phyloP scores from a whole-genome alignment of 2,113 vertebrate species.

The Bubo blakistoni region DNA sequence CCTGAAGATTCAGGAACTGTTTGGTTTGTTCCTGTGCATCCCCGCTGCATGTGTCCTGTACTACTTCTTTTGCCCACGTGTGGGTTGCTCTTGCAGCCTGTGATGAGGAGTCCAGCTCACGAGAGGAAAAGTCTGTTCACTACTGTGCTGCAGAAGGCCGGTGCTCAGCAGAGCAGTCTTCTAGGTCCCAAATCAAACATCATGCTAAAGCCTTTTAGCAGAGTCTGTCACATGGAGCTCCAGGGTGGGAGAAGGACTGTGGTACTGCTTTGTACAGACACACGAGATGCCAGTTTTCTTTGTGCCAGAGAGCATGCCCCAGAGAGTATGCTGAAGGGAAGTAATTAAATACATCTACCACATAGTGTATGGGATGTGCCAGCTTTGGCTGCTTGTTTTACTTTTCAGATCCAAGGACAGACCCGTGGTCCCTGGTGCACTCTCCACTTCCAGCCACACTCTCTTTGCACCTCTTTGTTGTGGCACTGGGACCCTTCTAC shows the following conservation, averaged over 20 bases:
- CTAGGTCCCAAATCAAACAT: neutral
- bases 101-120: neutral
- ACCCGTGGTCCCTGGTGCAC: constrained; percentile 70
- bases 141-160: neutral
- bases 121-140: neutral
- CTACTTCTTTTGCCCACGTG: fast-evolving
- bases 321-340: neutral
- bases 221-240: neutral
- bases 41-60: neutral
- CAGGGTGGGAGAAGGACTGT: neutral
- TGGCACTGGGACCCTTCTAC: constrained; percentile 65
- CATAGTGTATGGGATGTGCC: neutral
- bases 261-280: neutral
- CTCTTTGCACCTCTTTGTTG: constrained; percentile 66
- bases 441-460: constrained; percentile 62
- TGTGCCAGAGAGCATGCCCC: neutral
- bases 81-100: neutral
- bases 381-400: neutral
- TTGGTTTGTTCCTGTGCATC: neutral
- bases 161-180: neutral
- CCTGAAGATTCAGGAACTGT: neutral
- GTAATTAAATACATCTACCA: neutral
- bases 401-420: constrained; percentile 74
- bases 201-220: neutral
- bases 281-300: neutral